Conservation (phyloP, 1,140 invertebrate genomes). For the Drosophila hydei region DNA sequence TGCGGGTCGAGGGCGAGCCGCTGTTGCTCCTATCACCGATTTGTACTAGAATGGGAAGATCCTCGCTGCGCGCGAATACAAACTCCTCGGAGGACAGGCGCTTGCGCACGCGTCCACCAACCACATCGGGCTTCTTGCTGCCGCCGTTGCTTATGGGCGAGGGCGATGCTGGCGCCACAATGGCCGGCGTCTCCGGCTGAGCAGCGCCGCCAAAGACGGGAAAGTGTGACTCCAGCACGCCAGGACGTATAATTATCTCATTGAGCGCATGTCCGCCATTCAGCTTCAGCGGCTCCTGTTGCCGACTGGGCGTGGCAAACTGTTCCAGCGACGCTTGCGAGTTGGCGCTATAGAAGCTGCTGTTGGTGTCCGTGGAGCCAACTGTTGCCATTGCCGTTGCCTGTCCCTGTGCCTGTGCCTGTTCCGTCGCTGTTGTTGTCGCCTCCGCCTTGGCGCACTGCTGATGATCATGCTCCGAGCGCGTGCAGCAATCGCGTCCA, state of each 20-base stretch:
- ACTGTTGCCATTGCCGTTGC: not conserved
- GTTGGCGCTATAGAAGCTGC: slow-evolving; percentile 79
- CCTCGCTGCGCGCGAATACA: slow-evolving; percentile 71
- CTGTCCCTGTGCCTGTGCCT: not conserved
- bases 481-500: slow-evolving; percentile 54
- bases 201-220: slow-evolving; percentile 48
- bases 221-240: slow-evolving; percentile 82
- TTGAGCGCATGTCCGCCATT: slow-evolving; percentile 52
- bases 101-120: slow-evolving; percentile 70
- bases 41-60: slow-evolving; percentile 74
- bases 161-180: slow-evolving; percentile 67
- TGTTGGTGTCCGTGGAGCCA: slow-evolving; percentile 74
- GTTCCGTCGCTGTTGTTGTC: not conserved
- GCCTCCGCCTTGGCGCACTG: slow-evolving; percentile 27
- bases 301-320: slow-evolving; percentile 50
- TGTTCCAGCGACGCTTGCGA: slow-evolving; percentile 72
- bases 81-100: slow-evolving; percentile 81
- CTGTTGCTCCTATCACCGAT: slow-evolving; percentile 50
- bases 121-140: slow-evolving; percentile 57
- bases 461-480: slow-evolving; percentile 47
- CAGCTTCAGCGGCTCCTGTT: slow-evolving; percentile 8
- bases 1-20: slow-evolving; percentile 52
- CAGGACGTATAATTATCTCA: slow-evolving; percentile 65
- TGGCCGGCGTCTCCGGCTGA: slow-evolving; percentile 48
- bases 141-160: slow-evolving; percentile 49